These are phyloP conservation scores for Clarias fuscus DNA, from an alignment of 2,797 vertebrate species.

Conservation along the genomic window DNA sequence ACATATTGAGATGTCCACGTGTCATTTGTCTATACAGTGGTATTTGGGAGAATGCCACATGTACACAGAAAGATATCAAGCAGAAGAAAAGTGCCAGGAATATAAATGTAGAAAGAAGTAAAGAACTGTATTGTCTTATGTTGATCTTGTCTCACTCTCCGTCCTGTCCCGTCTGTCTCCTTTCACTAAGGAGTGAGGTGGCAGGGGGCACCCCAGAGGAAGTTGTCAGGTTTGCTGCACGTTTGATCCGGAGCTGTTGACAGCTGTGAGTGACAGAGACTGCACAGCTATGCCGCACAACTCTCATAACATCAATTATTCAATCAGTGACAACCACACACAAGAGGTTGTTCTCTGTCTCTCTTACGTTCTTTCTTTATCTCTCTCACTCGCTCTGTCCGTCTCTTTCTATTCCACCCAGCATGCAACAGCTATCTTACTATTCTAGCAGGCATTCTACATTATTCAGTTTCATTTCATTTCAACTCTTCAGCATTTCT, in stretches of 20 bases:
- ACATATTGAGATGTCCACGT: neutral
- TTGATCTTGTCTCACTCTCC: conserved; percentile 4
- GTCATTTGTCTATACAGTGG: no score
- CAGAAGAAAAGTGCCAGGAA: neutral
- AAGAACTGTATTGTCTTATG: neutral
- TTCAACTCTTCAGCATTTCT: neutral
- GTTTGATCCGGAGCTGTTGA: conserved; percentile 55
- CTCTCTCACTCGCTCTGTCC: conserved; percentile 16
- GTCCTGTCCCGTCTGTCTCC: neutral
- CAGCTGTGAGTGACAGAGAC: conserved; percentile 54
- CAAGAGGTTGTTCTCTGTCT: conserved; percentile 12
- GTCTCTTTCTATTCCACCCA: conserved; percentile 27
- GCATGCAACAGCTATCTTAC: conserved; percentile 26
- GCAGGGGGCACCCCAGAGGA: conserved; percentile 50
- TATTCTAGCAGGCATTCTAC: conserved; percentile 11
- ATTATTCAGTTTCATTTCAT: neutral
- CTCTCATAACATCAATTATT: conserved; percentile 63
- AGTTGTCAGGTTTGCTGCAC: conserved; percentile 54
- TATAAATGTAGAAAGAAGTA: neutral
- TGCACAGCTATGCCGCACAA: conserved; percentile 49
- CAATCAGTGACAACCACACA: conserved; percentile 48
- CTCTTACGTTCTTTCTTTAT: conserved; percentile 20
- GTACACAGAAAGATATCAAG: neutral
- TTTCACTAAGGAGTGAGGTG: conserved; percentile 28
- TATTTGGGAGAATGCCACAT: neutral